Percentiles rank a stretch among this genome's conserved stretches.
phyloP scores from a whole-genome alignment of 2,113 vertebrate species.

The Rhizomys pruinosus region DNA sequence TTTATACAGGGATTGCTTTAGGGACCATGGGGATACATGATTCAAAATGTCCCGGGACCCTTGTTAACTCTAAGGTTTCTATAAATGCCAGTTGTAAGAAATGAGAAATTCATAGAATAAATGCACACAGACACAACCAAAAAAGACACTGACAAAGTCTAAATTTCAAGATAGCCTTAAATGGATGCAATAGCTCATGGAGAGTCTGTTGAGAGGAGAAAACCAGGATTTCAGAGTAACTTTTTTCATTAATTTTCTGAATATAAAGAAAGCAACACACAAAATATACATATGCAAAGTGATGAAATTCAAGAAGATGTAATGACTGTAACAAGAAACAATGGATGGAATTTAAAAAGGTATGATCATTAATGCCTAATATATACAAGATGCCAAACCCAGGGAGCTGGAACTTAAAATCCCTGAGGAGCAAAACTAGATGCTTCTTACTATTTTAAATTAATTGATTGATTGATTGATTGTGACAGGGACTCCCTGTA shows the following conservation, averaged over 20 bases:
- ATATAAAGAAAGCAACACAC: conserved; percentile 6
- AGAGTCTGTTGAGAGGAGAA: not conserved
- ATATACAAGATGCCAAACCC: not conserved
- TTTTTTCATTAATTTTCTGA: conserved; percentile 2
- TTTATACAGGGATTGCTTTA: conserved; percentile 69
- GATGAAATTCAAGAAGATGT: conserved; percentile 14
- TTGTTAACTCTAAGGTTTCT: conserved; percentile 62
- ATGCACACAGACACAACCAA: not conserved
- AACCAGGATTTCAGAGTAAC: not conserved
- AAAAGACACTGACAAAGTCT: not conserved
- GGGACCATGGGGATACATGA: conserved; percentile 54
- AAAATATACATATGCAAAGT: not conserved
- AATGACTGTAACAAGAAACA: conserved; percentile 31
- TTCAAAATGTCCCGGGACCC: conserved; percentile 54
- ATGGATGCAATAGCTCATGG: not conserved
- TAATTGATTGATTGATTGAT: too few relatives aligned
- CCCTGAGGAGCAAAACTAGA: conserved; percentile 1
- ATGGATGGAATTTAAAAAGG: conserved; percentile 19
- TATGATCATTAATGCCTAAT: not conserved
- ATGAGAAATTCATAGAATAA: conserved; percentile 34
- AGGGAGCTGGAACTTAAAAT: conserved; percentile 19
- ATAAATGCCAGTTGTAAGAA: not conserved
- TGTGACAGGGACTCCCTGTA: too few relatives aligned
- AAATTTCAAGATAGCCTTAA: conserved; percentile 13
- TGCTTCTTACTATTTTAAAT: too few relatives aligned